These are phyloP conservation scores for Gadopsis marmoratus DNA, from an alignment of 2,797 vertebrate genomes.

Conservation along the genomic window DNA sequence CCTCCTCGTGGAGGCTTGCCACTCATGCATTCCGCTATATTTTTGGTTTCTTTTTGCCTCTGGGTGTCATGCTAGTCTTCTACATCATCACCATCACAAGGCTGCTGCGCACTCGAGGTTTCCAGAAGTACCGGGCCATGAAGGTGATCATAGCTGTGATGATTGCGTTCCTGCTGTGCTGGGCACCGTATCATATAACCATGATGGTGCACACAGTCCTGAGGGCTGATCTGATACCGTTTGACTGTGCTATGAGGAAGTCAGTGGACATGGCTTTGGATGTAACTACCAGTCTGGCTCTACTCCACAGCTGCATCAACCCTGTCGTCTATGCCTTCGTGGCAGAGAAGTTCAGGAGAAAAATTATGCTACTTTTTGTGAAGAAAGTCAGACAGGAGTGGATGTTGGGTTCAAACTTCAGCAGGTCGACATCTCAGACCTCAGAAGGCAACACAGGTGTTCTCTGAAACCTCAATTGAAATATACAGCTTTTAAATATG, in stretches of 20 bases:
- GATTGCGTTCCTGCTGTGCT: conserved; percentile 82
- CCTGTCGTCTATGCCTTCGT: conserved; percentile 86
- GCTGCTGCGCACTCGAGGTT: conserved; percentile 80
- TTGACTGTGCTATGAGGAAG: conserved; percentile 49
- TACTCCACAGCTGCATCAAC: conserved; percentile 86
- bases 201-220: conserved; percentile 76
- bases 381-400: conserved; percentile 62
- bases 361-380: conserved; percentile 63
- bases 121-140: conserved; percentile 86
- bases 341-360: conserved; percentile 84
- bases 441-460: conserved; percentile 76
- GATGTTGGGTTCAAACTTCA: conserved; percentile 61
- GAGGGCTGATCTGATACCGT: conserved; percentile 45
- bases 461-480: conserved; percentile 58
- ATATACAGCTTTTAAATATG: neutral
- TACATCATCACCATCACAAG: conserved; percentile 78
- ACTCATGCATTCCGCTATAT: conserved; percentile 72
- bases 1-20: conserved; percentile 64
- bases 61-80: conserved; percentile 80
- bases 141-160: conserved; percentile 84
- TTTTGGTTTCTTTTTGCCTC: conserved; percentile 83
- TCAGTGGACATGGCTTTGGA: conserved; percentile 56
- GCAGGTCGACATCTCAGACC: conserved; percentile 82
- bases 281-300: conserved; percentile 71
- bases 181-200: conserved; percentile 81